Conservation (phyloP, 2,888 invertebrate genomes). For the Crocallis elinguaria region DNA sequence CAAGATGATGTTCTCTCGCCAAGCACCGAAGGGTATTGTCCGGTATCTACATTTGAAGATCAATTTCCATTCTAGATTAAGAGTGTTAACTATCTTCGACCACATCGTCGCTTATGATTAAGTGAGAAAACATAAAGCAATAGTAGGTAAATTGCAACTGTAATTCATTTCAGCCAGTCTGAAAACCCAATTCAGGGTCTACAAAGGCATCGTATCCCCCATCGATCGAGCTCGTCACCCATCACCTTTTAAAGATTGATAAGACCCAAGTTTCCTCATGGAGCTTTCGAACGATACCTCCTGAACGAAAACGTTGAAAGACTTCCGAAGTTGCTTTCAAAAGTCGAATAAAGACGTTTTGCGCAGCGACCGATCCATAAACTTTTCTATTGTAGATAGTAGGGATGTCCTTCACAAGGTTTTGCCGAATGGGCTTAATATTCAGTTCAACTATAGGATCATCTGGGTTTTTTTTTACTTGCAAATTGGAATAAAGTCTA, state of each 20-base stretch:
- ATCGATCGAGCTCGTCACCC: conserved; percentile 13
- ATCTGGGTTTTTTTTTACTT: too few relatives aligned
- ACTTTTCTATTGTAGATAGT: conserved; percentile 36
- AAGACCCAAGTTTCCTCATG: conserved; percentile 51
- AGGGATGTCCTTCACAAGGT: conserved; percentile 11
- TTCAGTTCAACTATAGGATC: too few relatives aligned
- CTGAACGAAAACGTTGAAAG: conserved; percentile 44
- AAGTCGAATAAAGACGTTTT: conserved; percentile 58
- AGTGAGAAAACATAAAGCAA: too few relatives aligned
- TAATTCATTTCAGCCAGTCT: neutral
- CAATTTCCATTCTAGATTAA: too few relatives aligned
- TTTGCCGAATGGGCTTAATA: conserved; percentile 4
- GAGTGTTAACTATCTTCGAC: too few relatives aligned
- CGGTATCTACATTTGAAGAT: too few relatives aligned
- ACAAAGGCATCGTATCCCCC: neutral
- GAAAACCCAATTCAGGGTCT: neutral
- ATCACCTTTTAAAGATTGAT: conserved; percentile 52
- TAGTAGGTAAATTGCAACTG: too few relatives aligned
- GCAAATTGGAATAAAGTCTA: too few relatives aligned
- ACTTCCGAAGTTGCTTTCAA: conserved; percentile 44
- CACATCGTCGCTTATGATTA: too few relatives aligned
- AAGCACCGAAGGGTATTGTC: too few relatives aligned
- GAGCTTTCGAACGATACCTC: conserved; percentile 56
- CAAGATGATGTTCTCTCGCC: too few relatives aligned
- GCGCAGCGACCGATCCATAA: conserved; percentile 43